Conservation (phyloP, 2,113 vertebrate genomes). For the Alectura lathami region DNA sequence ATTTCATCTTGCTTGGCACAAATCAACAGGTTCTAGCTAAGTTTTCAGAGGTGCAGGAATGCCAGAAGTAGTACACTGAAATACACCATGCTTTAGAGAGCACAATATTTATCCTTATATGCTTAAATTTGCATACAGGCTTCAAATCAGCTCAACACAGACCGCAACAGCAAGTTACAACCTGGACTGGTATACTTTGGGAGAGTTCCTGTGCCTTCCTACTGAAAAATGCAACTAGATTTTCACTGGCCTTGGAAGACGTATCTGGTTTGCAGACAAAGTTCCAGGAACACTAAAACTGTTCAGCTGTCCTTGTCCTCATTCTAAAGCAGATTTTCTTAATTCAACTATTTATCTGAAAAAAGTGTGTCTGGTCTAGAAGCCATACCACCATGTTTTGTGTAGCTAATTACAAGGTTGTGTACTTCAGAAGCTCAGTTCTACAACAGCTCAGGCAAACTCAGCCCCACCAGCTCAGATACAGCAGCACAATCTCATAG, state of each 20-base stretch:
- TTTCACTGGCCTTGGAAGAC: background rate
- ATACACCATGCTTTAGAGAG: background rate
- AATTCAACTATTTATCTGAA: background rate
- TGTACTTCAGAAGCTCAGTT: background rate
- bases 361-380: background rate
- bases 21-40: background rate
- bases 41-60: background rate
- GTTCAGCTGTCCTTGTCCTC: no score
- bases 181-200: background rate
- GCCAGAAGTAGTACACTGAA: background rate
- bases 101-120: background rate
- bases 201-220: background rate
- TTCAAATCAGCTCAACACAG: background rate
- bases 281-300: background rate
- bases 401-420: background rate
- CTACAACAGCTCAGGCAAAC: fast-evolving
- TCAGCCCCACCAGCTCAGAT: background rate
- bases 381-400: background rate
- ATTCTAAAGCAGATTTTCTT: background rate
- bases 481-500: background rate
- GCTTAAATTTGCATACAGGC: background rate
- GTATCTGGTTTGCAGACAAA: background rate
- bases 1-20: background rate
- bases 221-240: background rate
- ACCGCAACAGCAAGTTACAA: background rate